Evolutionary conservation across 64 coral and sea anemone genomes (phyloP).

Genomic region (Cladopsammia gracilis): DNA sequence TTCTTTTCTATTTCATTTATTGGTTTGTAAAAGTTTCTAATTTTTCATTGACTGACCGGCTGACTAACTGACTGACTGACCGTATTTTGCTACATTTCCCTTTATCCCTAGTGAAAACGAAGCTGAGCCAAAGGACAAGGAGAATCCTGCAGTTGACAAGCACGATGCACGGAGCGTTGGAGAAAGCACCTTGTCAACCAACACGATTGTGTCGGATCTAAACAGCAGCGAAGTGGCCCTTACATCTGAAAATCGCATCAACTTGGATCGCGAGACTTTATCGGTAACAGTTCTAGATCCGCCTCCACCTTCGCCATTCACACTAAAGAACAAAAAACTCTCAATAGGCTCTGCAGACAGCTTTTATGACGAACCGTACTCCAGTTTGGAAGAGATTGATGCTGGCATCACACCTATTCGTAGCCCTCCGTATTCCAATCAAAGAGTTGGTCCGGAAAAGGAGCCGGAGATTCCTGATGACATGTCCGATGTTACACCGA

Average conservation of each 20-base stretch:
- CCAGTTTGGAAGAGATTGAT: slow-evolving; percentile 80
- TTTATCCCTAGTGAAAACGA: not conserved
- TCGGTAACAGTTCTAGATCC: not conserved
- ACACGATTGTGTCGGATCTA: not conserved
- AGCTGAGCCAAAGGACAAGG: not conserved
- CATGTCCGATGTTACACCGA: not conserved
- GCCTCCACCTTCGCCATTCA: not conserved
- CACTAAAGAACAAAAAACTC: slow-evolving; percentile 73
- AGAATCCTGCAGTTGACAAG: not conserved
- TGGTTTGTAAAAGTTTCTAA: too few relatives aligned
- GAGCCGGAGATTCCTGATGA: not conserved
- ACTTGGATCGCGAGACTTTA: not conserved
- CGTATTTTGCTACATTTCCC: not conserved
- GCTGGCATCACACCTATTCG: slow-evolving; percentile 67
- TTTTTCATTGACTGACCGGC: too few relatives aligned
- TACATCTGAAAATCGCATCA: not conserved
- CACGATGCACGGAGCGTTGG: slow-evolving; percentile 9
- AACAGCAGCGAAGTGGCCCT: not conserved
- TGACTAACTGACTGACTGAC: too few relatives aligned
- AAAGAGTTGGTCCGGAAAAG: not conserved
- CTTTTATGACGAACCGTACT: slow-evolving; percentile 88
- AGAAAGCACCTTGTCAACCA: slow-evolving; percentile 4
- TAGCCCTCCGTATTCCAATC: not conserved
- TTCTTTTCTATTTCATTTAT: too few relatives aligned
- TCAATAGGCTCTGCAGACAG: slow-evolving; percentile 82